A percentile compares a stretch with the other conserved stretches of the same genome.
Conservation (phyloP, 2,113 vertebrate species). For the Brienomyrus brachyistius region DNA sequence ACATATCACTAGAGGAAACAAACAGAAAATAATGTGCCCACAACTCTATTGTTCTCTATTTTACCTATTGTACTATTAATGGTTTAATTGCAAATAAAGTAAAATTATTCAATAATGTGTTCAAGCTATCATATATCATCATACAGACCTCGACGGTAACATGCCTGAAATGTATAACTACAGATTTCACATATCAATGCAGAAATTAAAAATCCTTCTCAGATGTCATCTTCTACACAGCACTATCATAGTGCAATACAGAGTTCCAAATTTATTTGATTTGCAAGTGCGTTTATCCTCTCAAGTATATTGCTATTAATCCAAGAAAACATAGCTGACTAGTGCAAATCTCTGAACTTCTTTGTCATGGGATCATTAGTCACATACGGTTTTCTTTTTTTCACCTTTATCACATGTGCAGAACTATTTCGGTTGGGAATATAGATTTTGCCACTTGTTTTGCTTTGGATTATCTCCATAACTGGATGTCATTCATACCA, state of each 20-base stretch:
- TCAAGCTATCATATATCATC: conserved; percentile 25
- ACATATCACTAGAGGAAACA: conserved; percentile 61
- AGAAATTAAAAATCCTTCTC: conserved; percentile 31
- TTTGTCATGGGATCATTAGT: conserved; percentile 58
- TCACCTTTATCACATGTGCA: background rate
- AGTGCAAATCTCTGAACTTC: conserved; percentile 71
- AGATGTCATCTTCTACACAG: conserved; percentile 49
- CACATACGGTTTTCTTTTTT: background rate
- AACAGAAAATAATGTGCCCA: conserved; percentile 51
- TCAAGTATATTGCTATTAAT: conserved; percentile 65
- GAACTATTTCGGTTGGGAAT: background rate
- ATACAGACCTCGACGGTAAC: conserved; percentile 38
- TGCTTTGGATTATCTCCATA: conserved; percentile 18
- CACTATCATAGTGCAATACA: conserved; percentile 39
- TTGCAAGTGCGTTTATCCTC: conserved; percentile 43
- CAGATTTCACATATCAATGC: conserved; percentile 28
- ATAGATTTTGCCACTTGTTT: conserved; percentile 4
- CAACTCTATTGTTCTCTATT: conserved; percentile 38
- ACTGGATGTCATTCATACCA: background rate
- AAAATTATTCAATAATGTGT: conserved; percentile 35
- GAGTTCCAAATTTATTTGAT: conserved; percentile 34
- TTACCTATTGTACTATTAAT: conserved; percentile 9
- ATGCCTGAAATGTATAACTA: conserved; percentile 48
- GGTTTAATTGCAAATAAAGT: conserved; percentile 24
- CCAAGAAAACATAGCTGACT: conserved; percentile 62